phyloP scores from a whole-genome alignment of 2,888 invertebrate genomes.

The Hetaerina titia region DNA sequence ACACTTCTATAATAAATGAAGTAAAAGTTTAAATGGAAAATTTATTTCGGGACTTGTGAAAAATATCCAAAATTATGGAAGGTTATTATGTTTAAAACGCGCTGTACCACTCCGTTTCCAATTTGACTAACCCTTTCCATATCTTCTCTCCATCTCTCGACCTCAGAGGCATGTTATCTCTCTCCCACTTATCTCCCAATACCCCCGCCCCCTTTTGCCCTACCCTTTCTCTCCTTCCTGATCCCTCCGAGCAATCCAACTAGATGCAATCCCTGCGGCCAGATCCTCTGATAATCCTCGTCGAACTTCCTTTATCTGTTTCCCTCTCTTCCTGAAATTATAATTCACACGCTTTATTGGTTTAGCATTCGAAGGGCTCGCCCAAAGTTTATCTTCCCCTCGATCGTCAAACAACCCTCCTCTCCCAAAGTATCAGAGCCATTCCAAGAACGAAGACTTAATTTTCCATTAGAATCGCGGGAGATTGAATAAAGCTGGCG shows the following conservation, averaged over 20 bases:
- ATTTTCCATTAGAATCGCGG: not conserved
- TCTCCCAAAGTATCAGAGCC: not conserved
- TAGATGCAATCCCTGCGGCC: not conserved
- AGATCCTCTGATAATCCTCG: not conserved
- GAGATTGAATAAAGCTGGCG: not conserved
- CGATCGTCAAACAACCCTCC: conserved; percentile 8
- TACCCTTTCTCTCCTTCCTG: not conserved
- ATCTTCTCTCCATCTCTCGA: not conserved
- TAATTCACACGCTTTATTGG: not conserved
- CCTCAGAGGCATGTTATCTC: not conserved
- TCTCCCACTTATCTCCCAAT: not conserved
- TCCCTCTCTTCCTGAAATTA: conserved; percentile 8
- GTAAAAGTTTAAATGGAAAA: too few species aligned
- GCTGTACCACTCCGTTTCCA: not conserved
- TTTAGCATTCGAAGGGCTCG: not conserved
- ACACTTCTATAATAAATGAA: too few species aligned
- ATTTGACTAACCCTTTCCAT: not conserved
- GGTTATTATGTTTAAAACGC: not conserved
- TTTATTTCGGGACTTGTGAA: too few species aligned
- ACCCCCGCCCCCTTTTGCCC: not conserved
- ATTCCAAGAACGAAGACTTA: not conserved
- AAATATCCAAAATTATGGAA: not conserved
- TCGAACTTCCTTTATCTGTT: not conserved
- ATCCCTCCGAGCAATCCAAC: not conserved
- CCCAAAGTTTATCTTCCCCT: not conserved